phyloP scores from a whole-genome alignment of 1,140 invertebrate species.

The Lepidurus arcticus region DNA sequence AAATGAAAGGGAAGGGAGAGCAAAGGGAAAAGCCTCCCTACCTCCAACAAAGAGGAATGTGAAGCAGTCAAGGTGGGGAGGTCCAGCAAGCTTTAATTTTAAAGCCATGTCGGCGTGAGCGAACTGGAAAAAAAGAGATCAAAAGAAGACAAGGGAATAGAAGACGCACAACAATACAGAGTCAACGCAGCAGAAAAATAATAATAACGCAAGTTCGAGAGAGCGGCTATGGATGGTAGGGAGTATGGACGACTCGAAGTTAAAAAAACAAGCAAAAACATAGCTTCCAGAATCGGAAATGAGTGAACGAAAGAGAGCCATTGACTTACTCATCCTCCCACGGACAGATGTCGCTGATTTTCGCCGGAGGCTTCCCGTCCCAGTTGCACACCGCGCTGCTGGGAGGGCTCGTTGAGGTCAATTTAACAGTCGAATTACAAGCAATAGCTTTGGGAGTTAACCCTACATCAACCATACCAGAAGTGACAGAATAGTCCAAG shows the following conservation, averaged over 20 bases:
- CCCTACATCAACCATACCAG: conserved; percentile 33
- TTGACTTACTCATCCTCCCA: conserved; percentile 41
- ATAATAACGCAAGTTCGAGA: neutral
- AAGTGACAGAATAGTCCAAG: conserved; percentile 34
- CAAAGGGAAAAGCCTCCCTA: conserved; percentile 27
- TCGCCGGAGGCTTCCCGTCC: conserved; percentile 34
- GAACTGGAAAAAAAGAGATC: conserved; percentile 33
- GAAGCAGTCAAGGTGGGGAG: conserved; percentile 18
- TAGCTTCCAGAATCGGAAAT: neutral
- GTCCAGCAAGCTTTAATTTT: conserved; percentile 30
- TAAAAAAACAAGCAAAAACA: neutral
- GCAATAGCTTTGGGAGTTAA: conserved; percentile 29
- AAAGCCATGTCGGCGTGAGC: conserved; percentile 36
- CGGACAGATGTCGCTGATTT: conserved; percentile 39
- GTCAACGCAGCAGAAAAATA: neutral
- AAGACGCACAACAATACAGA: neutral
- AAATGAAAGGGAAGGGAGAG: neutral
- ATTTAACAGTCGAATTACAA: conserved; percentile 31
- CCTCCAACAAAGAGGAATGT: conserved; percentile 28
- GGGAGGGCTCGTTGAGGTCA: conserved; percentile 14
- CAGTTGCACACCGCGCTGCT: conserved; percentile 28
- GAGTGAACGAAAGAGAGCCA: neutral
- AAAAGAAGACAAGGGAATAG: conserved; percentile 30
- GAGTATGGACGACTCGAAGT: neutral
- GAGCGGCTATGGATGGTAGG: conserved; percentile 25